Percentiles rank a stretch among this genome's conserved stretches.
These are phyloP conservation scores for Ditula angustiorana DNA, from an alignment of 2,888 invertebrate species.

Conservation along the genomic window DNA sequence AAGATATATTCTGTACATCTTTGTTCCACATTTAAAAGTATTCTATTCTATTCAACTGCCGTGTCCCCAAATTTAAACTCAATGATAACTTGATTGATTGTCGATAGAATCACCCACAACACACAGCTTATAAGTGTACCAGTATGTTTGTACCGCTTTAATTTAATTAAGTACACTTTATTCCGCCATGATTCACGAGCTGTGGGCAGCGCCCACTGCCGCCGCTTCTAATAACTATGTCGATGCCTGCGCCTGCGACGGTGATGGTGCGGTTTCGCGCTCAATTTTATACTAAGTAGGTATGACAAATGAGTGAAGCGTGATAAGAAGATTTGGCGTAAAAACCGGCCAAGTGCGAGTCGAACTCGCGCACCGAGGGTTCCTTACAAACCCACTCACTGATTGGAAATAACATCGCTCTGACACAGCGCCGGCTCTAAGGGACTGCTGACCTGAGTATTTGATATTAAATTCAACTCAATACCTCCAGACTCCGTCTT, in stretches of 20 bases:
- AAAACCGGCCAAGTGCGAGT: no score
- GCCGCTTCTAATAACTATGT: conserved; percentile 22
- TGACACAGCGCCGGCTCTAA: no score
- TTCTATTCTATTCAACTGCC: no score
- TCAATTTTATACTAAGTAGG: not conserved
- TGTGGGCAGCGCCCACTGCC: conserved; percentile 59
- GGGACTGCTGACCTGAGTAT: no score
- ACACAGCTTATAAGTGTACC: not conserved
- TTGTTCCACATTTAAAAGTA: no score
- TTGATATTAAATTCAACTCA: no score
- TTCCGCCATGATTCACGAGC: conserved; percentile 37
- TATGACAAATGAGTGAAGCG: conserved; percentile 16
- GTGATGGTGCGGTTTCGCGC: conserved; percentile 7
- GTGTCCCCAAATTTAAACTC: not conserved
- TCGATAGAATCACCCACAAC: not conserved
- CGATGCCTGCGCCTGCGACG: conserved; percentile 11
- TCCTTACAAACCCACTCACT: no score
- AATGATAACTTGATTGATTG: not conserved
- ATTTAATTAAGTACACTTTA: conserved; percentile 38
- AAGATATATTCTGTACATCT: no score
- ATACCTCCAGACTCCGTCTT: no score
- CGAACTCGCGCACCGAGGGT: no score
- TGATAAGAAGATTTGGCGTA: not conserved
- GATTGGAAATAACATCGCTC: no score
- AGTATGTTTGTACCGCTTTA: conserved; percentile 19